phyloP scores from a whole-genome alignment of 2,888 invertebrate genomes.

The Sussaba pulchella region DNA sequence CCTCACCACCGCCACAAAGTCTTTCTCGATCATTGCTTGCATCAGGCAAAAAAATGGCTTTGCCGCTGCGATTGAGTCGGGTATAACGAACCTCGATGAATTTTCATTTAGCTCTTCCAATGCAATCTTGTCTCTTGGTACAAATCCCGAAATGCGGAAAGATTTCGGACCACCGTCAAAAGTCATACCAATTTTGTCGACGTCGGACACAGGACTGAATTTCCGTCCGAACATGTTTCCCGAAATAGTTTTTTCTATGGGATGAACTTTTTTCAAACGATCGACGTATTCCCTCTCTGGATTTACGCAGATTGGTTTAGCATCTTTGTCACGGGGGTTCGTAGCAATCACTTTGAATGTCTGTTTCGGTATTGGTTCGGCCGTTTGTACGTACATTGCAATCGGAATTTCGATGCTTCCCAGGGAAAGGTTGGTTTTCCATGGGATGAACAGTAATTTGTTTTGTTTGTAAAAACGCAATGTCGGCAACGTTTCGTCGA shows the following conservation, averaged over 20 bases:
- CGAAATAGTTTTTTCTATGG: slow-evolving; percentile 49
- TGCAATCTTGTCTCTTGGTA: not conserved
- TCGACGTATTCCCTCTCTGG: slow-evolving; percentile 56
- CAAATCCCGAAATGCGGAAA: slow-evolving; percentile 55
- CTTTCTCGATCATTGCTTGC: slow-evolving; percentile 69
- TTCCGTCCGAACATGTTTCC: slow-evolving; percentile 66
- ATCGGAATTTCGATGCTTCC: slow-evolving; percentile 50
- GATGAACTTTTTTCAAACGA: slow-evolving; percentile 53
- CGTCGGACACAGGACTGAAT: slow-evolving; percentile 64
- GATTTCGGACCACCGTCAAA: slow-evolving; percentile 33
- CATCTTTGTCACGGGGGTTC: not conserved
- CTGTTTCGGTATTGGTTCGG: slow-evolving; percentile 5
- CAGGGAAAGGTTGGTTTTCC: slow-evolving; percentile 58
- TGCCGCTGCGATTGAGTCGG: slow-evolving; percentile 46
- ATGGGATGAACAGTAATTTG: slow-evolving; percentile 44
- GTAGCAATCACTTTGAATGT: slow-evolving; percentile 12
- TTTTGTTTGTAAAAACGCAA: slow-evolving; percentile 55
- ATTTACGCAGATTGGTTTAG: not conserved
- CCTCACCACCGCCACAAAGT: slow-evolving; percentile 72
- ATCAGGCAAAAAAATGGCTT: slow-evolving; percentile 72
- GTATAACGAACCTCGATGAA: slow-evolving; percentile 43
- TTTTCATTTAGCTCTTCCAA: slow-evolving; percentile 48
- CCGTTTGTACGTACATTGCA: slow-evolving; percentile 39
- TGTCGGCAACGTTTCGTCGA: slow-evolving; percentile 52
- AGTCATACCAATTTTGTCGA: slow-evolving; percentile 54